Evolutionary conservation across 2,113 vertebrate species (phyloP), one percentile per base, ranked within the genome.

Genomic region (Rhea americana): DNA sequence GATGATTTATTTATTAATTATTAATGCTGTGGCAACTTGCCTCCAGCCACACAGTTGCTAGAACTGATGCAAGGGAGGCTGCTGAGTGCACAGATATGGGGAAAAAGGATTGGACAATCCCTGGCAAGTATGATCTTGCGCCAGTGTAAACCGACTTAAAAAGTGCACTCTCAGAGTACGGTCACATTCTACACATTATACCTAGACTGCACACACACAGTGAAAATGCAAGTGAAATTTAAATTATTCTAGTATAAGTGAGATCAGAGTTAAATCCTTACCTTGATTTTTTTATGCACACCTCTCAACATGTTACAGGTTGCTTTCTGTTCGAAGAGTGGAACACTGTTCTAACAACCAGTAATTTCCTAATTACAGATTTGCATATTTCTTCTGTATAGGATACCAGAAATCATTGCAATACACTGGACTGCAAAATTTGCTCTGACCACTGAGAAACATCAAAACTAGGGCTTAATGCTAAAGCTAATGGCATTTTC

Each of bases 181-280:
- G 35, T 45, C 43, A 16, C 16, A 28, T 39, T 37, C 68, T 53
- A 53, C 28, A 20, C 22, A 11, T 2, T 28, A 43, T 58, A 72
- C 18, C 50, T 1, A 7, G 2, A 59, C 51, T 0, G 3, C 51
- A 22, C 1, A 3, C 13, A 19, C 0, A 2, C 1, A 1, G 15
- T 47, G 14, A 15, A 72, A 73, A 16, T 7, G 65, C 45, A 47
- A 47, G 45, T 47, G 17, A 47, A 47, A 73, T 48, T 21, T 13
- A 28, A 68, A 12, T 24, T 51, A 28, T 37, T 58, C 48, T 39
- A 25, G 71, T 2, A 17, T 51, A 16, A 85, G 30, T 7, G 13
- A 50, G 75, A 50, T 13, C 35, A 37, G 21, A 65, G 67, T 28
- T 58, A 82, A 82, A 78, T 17, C 43, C 28, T 47, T 1, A 0